Percentiles rank a stretch among this genome's conserved stretches.
Conservation (phyloP, 2,113 vertebrate genomes). For the Orientallactaga bullata region DNA sequence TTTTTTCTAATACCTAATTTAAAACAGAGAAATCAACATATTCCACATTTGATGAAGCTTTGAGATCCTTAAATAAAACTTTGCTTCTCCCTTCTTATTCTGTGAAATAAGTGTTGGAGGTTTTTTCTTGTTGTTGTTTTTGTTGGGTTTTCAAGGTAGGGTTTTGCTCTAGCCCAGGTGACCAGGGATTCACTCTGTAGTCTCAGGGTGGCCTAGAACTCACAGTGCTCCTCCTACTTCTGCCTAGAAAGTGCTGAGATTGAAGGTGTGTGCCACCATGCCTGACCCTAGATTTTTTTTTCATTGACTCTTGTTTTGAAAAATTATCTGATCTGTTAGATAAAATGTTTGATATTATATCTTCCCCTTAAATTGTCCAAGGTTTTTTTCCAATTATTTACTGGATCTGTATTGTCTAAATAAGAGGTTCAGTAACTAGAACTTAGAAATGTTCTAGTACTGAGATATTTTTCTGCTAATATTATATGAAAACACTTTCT, state of each 20-base stretch:
- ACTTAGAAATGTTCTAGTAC: not conserved
- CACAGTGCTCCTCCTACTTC: too few species aligned
- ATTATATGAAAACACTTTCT: not conserved
- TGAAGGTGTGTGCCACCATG: too few species aligned
- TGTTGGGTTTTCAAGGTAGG: not conserved
- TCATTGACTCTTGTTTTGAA: not conserved
- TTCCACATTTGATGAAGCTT: not conserved
- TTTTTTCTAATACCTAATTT: not conserved
- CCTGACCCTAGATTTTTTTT: not conserved
- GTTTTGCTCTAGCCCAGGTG: too few species aligned
- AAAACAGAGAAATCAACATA: not conserved
- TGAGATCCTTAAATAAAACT: not conserved
- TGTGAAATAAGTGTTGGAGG: not conserved
- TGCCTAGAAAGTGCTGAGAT: too few species aligned
- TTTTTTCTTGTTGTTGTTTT: not conserved
- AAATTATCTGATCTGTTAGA: slow-evolving; percentile 27
- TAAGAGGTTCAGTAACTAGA: not conserved
- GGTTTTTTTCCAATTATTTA: slow-evolving; percentile 32
- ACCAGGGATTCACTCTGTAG: too few species aligned
- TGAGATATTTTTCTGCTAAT: slow-evolving; percentile 6
- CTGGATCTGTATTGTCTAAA: slow-evolving; percentile 15
- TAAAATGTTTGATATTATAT: not conserved
- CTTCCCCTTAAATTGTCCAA: slow-evolving; percentile 28
- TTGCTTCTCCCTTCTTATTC: slow-evolving; percentile 17
- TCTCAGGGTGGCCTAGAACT: too few species aligned